Percentiles rank a stretch among this genome's conserved stretches.
Conservation (phyloP, 2,888 invertebrate species). For the Halictus ligatus region DNA sequence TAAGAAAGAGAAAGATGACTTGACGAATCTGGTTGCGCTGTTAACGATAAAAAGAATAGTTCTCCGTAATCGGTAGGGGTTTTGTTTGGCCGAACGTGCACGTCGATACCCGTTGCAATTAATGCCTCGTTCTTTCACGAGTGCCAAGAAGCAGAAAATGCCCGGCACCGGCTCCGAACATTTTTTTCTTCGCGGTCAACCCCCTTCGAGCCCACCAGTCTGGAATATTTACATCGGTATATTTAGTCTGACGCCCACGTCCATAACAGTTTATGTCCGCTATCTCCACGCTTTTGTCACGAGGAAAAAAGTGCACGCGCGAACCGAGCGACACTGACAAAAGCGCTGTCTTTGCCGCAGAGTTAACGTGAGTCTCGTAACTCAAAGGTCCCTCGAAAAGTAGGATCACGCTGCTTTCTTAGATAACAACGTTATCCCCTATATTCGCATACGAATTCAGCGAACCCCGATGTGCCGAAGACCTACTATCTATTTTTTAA, state of each 20-base stretch:
- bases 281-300: constrained; percentile 70
- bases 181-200: constrained; percentile 60
- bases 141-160: constrained; percentile 30
- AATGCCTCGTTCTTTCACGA: constrained; percentile 45
- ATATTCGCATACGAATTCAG: background rate
- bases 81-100: constrained; percentile 23
- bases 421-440: background rate
- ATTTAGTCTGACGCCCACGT: constrained; percentile 79
- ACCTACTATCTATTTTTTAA: background rate
- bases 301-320: constrained; percentile 30
- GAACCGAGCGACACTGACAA: constrained; percentile 22
- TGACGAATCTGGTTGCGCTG: background rate
- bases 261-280: constrained; percentile 76
- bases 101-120: constrained; percentile 49
- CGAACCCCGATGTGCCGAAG: background rate
- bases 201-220: constrained; percentile 63
- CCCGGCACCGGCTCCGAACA: constrained; percentile 29
- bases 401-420: background rate
- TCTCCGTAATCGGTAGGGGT: constrained; percentile 1
- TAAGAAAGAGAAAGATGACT: background rate
- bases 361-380: no score
- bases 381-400: background rate
- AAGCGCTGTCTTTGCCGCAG: background rate
- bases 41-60: background rate
- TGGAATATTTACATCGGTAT: constrained; percentile 79